Base-by-base conservation (phyloP, 2,888 invertebrate genomes). In the Myopa testacea region DNA sequence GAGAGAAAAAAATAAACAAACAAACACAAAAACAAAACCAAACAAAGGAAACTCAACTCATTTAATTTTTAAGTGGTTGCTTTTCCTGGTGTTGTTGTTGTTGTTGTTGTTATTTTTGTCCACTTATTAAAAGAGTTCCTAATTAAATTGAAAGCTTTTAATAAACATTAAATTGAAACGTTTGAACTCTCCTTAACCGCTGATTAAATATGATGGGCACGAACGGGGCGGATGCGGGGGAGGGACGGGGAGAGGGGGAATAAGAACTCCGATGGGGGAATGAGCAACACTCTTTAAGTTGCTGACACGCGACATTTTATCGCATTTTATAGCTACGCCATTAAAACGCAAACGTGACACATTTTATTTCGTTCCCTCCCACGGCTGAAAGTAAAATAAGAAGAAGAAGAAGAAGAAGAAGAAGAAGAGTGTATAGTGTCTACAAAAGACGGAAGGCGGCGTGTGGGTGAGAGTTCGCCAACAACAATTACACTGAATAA, bases 311-410 rank as follows among this genome's bases (percentile, higher is more conserved):
- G 14, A 37, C 65, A 65, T 65, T 65, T 37, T 37, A 37, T 65
- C 8, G 38, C 65, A 5, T 65, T 65, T 65, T 38, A 65, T 65
- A 34, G 65, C 65, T 37, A 5, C 65, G 38, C 65, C 65, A 65
- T 38, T 65, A 26, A 65, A 65, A 65, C 65, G 1, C 8, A 65
- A 65, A 65, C 65, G 65, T 65, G 65, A 65, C 38, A 65, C 65
- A 65, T 38, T 65, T 65, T 38, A 45, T 45, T 45, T 45, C 3
- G 45, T 10, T 1, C 7, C 6, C 7, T 12, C 16, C 5, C 14
- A 8, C 3, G 37, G 37, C 0, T 34, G 14, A 34, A 65, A 38
- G 6, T 4, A 38, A 63, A 19, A 55, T 5, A 34, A 37, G 38
- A 37, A 4, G 38, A 10, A 34, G 6, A 16, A 34, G 14, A 65